Evolutionary conservation across 1,140 invertebrate genomes (phyloP), one percentile per base, ranked within the genome.

Genomic region (Drosophila punjabiensis): DNA sequence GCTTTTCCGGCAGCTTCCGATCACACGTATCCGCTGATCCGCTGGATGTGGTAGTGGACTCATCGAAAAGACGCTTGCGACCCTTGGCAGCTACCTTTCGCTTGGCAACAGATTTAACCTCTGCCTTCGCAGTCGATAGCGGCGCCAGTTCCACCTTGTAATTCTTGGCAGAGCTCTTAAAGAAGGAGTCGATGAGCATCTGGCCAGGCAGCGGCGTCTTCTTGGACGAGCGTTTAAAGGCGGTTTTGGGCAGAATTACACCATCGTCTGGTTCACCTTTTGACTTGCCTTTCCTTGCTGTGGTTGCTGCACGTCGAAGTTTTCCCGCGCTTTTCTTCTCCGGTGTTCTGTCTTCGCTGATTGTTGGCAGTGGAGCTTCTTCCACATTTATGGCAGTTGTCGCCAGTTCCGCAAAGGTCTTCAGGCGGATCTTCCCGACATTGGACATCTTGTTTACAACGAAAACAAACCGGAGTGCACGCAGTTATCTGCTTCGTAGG

Each of bases 171-270:
- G 61, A 33, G 24, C 85, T 90, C 16, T 87, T 92, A 28, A 92
- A 92, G 18, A 82, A 92, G 9, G 66, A 55, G 69, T 92, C 82
- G 1, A 92, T 92, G 4, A 86, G 76, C 53, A 79, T 35, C 60
- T 92, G 91, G 4, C 76, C 77, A 2, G 85, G 74, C 7, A 81
- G 59, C 1, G 74, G 80, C 16, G 85, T 81, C 20, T 90, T 92
- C 50, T 70, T 89, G 2, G 18, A 41, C 0, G 71, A 69, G 14
- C 82, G 82, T 30, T 89, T 90, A 1, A 77, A 18, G 0, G 48
- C 18, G 11, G 74, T 79, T 32, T 30, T 62, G n/a, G 56, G 18
- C 4, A 67, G 24, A 14, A 65, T 66, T 33, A n/a, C 18, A 24
- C 45, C 50, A 11, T 3, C 10, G 1, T 35, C 7, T 28, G 39